Base-by-base conservation (phyloP, 2,888 invertebrate genomes). In the Zaprionus obscuricornis region DNA sequence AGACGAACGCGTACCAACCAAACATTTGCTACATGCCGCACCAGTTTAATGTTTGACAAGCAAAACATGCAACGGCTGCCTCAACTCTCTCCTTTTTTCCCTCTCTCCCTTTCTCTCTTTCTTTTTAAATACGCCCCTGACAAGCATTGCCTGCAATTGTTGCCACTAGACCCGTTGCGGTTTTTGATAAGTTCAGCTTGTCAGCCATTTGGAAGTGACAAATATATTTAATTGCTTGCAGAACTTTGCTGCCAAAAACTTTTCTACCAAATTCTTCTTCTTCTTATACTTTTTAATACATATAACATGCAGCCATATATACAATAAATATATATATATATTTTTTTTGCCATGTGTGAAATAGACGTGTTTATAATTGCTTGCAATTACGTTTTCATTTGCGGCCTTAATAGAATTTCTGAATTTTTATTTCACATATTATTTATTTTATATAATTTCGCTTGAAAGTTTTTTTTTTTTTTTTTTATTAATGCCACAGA, bases 181-280 rank as follows among this genome's bases (percentile, higher is more conserved):
- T 73, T 74, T 76, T 45, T 67, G 56, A 65, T 58, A 71, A 78
- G 56, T 78, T 74, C 42, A 36, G 59, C 59, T 68, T 81, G 86
- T 84, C 86, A 77, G 74, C 59, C 72, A 66, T 63, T 83, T 64
- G 55, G 46, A 68, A 81, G 84, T 85, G 86, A 85, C 78, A 85
- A 81, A 84, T 82, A 84, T 57, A 77, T 81, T 84, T 85, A 81
- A 81, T 81, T 81, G 81, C 86, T 85, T 67, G 74, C 74, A 67
- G 71, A 84, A 78, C 58, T 84, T 77, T 69, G 49, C 58, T 46
- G 56, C 45, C 63, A 66, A 55, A 71, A 77, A 83, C 55, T 84
- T 77, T 47, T 56, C 31, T 34, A 33, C 57, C 36, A 49, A 59
- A 47, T 71, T 17, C 18, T 26, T 59, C 43, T 24, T 40, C 33